phyloP scores from a whole-genome alignment of 2,113 vertebrate species.

The Platysteira castanea region DNA sequence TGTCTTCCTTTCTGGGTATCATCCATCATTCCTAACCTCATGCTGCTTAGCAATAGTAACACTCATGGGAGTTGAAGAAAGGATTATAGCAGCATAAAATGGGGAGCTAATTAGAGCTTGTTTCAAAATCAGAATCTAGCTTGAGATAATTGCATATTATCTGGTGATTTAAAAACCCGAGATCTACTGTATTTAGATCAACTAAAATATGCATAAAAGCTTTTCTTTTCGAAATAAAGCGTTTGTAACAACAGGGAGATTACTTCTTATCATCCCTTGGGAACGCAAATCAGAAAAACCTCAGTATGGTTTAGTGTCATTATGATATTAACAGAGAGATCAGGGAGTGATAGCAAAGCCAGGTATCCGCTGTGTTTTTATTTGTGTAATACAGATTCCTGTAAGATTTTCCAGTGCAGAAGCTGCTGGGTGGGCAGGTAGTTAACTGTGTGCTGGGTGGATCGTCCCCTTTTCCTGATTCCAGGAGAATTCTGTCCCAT shows the following conservation, averaged over 20 bases:
- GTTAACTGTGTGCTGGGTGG: background rate
- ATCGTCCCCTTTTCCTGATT: background rate
- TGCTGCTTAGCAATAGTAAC: slow-evolving; percentile 56
- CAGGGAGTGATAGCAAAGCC: background rate
- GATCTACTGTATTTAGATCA: slow-evolving; percentile 63
- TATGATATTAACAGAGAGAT: background rate
- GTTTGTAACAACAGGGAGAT: slow-evolving; percentile 50
- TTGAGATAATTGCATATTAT: slow-evolving; percentile 43
- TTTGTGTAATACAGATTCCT: background rate
- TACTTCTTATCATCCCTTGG: slow-evolving; percentile 54
- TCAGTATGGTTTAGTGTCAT: background rate
- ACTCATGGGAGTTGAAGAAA: slow-evolving; percentile 57
- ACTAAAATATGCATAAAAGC: slow-evolving; percentile 59
- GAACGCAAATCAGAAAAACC: background rate
- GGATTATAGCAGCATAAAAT: slow-evolving; percentile 60
- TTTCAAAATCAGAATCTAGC: slow-evolving; percentile 55
- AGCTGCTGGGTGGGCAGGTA: background rate
- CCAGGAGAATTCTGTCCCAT: background rate
- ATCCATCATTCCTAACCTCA: slow-evolving; percentile 65
- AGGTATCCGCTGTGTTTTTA: background rate
- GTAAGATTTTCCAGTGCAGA: background rate
- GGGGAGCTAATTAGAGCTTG: slow-evolving; percentile 57
- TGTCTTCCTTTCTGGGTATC: slow-evolving; percentile 62
- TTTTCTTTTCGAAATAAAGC: slow-evolving; percentile 62
- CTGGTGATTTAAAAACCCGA: slow-evolving; percentile 53